A percentile compares a stretch with the other conserved stretches of the same genome.
Conservation (phyloP, 2,888 invertebrate genomes). For the Drosophila quinaria region DNA sequence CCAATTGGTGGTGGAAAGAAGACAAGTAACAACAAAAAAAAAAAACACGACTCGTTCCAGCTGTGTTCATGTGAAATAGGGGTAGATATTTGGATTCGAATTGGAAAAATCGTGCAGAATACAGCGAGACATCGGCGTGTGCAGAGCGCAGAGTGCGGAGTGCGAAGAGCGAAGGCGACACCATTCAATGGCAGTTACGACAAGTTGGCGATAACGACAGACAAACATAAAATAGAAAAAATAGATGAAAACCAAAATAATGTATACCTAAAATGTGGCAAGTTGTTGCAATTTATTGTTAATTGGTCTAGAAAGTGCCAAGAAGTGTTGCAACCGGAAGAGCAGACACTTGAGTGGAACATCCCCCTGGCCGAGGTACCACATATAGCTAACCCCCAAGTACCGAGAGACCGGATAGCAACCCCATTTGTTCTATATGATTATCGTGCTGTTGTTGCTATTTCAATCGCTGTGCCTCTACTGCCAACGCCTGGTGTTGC, state of each 20-base stretch:
- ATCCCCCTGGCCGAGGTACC: not conserved
- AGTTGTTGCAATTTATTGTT: conserved; percentile 1
- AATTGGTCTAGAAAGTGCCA: not conserved
- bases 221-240: conserved; percentile 7
- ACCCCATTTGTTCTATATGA: conserved; percentile 78
- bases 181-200: conserved; percentile 23
- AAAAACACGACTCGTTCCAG: conserved; percentile 47
- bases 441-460: conserved; percentile 85
- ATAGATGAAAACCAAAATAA: conserved; percentile 3
- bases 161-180: conserved; percentile 16
- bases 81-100: conserved; percentile 73
- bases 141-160: conserved; percentile 44
- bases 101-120: conserved; percentile 66
- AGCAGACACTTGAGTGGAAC: conserved; percentile 14
- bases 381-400: conserved; percentile 33
- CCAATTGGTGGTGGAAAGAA: conserved; percentile 76
- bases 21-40: conserved; percentile 15
- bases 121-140: conserved; percentile 53
- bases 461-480: conserved; percentile 85
- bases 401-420: conserved; percentile 15
- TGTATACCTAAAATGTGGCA: conserved; percentile 21
- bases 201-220: conserved; percentile 26
- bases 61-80: conserved; percentile 60
- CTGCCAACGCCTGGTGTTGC: conserved; percentile 84
- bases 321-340: conserved; percentile 17